A percentile compares a stretch with the other conserved stretches of the same genome.
phyloP scores from a whole-genome alignment of 2,888 invertebrate genomes.

The Cantharis flavilabris region DNA sequence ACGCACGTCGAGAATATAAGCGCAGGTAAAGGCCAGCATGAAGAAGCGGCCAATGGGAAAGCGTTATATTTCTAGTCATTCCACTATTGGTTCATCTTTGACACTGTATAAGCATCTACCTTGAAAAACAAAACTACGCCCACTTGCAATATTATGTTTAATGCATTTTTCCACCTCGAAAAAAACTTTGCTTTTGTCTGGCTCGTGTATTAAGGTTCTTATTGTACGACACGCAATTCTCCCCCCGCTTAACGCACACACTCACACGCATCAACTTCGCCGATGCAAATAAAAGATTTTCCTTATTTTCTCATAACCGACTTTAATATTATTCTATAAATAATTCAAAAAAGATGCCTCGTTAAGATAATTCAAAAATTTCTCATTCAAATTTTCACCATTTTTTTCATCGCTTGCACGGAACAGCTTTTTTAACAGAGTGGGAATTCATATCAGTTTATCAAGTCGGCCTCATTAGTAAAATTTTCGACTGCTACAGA shows the following conservation, averaged over 20 bases:
- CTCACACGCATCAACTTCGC: not conserved
- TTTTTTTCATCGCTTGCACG: not conserved
- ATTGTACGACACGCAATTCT: not conserved
- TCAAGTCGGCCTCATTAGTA: too few species aligned
- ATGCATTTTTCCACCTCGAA: slow-evolving; percentile 49
- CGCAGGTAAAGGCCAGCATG: slow-evolving; percentile 24
- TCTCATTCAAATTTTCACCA: not conserved
- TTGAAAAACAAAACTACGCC: slow-evolving; percentile 46
- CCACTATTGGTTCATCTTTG: slow-evolving; percentile 31
- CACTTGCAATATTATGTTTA: slow-evolving; percentile 51
- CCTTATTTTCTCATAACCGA: not conserved
- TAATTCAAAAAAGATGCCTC: not conserved
- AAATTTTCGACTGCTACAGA: too few species aligned
- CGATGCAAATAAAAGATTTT: slow-evolving; percentile 12
- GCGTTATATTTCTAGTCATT: slow-evolving; percentile 10
- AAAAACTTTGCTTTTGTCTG: slow-evolving; percentile 51
- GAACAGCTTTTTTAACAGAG: not conserved
- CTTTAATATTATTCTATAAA: not conserved
- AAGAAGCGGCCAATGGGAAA: slow-evolving; percentile 21
- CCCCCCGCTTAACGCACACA: slow-evolving; percentile 6
- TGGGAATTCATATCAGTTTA: too few species aligned
- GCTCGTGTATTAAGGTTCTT: slow-evolving; percentile 26
- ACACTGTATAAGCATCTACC: slow-evolving; percentile 45
- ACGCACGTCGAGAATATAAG: slow-evolving; percentile 25
- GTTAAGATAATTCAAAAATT: not conserved